A percentile compares a stretch with the other conserved stretches of the same genome.
phyloP scores from a whole-genome alignment of 2,113 vertebrate genomes.

The Hucho hucho region DNA sequence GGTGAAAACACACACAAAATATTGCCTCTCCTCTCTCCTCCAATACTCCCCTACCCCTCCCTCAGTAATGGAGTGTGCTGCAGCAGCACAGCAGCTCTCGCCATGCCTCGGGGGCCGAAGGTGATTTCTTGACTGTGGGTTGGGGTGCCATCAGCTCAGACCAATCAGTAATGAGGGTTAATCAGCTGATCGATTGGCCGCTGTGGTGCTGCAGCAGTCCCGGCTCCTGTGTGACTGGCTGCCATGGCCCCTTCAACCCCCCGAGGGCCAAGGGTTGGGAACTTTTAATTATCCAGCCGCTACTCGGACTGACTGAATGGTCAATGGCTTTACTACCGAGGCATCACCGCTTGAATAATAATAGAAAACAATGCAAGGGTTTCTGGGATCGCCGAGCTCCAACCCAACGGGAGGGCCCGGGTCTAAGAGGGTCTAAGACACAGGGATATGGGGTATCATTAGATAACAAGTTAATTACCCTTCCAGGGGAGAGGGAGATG shows the following conservation, averaged over 20 bases:
- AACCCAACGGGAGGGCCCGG: constrained; percentile 57
- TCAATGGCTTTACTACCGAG: constrained; percentile 85
- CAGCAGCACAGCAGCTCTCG: constrained; percentile 44
- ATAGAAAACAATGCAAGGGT: constrained; percentile 80
- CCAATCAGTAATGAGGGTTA: constrained; percentile 89
- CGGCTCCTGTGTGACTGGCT: constrained; percentile 76
- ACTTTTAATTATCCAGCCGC: constrained; percentile 91
- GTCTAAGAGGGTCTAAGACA: constrained; percentile 42
- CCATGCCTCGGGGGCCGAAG: constrained; percentile 72
- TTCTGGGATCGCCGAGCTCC: constrained; percentile 33
- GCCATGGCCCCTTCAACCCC: too few relatives aligned
- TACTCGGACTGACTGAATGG: constrained; percentile 78
- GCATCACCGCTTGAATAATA: constrained; percentile 83
- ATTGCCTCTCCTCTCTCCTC: constrained; percentile 20
- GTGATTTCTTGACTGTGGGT: constrained; percentile 82
- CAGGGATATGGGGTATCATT: constrained; percentile 65
- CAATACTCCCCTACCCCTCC: constrained; percentile 52
- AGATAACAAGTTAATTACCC: constrained; percentile 78
- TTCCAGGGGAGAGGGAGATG: constrained; percentile 46
- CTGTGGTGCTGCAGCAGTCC: constrained; percentile 49
- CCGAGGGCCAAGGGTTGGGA: constrained; percentile 67
- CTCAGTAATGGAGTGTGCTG: constrained; percentile 71
- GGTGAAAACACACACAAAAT: neutral
- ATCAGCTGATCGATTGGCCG: constrained; percentile 86
- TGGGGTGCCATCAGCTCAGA: constrained; percentile 79